Percentiles rank a stretch among this genome's conserved stretches.
Conservation (phyloP, 2,888 invertebrate species). For the Dynastes hyllus region DNA sequence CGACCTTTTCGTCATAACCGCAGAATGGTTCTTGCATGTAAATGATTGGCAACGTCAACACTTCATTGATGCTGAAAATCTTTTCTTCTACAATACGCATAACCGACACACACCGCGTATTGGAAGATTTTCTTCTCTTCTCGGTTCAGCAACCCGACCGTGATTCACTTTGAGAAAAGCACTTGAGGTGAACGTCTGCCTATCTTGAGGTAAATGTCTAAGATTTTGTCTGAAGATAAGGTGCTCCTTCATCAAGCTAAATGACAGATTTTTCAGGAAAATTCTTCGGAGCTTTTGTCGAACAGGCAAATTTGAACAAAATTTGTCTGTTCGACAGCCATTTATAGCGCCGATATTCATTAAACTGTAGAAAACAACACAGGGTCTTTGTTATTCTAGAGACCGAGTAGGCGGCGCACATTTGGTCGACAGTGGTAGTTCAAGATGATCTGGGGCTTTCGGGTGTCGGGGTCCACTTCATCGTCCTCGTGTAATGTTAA, state of each 20-base stretch:
- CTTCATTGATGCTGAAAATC: neutral
- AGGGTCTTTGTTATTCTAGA: constrained; percentile 31
- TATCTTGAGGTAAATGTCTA: constrained; percentile 2
- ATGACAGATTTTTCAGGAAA: constrained; percentile 35
- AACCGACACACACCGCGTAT: constrained; percentile 45
- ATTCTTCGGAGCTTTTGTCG: constrained; percentile 35
- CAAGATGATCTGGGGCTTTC: neutral
- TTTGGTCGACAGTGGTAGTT: neutral
- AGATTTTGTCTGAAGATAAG: neutral
- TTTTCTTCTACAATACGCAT: constrained; percentile 24
- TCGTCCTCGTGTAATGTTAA: constrained; percentile 51
- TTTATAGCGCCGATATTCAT: no score
- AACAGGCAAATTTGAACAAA: constrained; percentile 40
- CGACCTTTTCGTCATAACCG: neutral
- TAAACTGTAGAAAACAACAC: no score
- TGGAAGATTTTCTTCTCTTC: no score
- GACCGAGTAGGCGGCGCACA: constrained; percentile 24
- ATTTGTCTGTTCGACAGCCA: no score
- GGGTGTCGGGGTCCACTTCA: constrained; percentile 54
- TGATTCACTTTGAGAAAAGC: no score
- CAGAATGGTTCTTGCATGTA: constrained; percentile 8
- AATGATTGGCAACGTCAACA: neutral
- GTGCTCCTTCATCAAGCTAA: neutral
- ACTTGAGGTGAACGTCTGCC: neutral
- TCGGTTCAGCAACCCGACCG: no score